Percentiles rank a stretch among this genome's conserved stretches.
phyloP scores from a whole-genome alignment of 2,797 vertebrate species.

The Microcaecilia unicolor region DNA sequence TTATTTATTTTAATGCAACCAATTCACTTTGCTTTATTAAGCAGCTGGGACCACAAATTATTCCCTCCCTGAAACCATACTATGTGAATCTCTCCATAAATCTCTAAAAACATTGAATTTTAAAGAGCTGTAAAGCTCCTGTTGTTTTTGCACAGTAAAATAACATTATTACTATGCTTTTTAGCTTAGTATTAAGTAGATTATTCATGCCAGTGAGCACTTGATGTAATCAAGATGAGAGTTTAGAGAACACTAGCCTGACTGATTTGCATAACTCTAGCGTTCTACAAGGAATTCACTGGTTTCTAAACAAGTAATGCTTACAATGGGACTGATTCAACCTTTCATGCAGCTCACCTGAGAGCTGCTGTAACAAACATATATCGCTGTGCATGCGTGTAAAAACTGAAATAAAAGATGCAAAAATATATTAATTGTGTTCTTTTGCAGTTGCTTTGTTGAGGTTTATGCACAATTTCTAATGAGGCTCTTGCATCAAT shows the following conservation, averaged over 20 bases:
- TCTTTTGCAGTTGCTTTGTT: no score
- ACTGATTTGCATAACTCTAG: slow-evolving; percentile 1
- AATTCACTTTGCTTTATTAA: slow-evolving; percentile 19
- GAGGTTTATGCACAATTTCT: no score
- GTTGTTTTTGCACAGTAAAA: not conserved
- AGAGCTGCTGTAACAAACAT: no score
- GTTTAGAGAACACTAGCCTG: slow-evolving; percentile 1
- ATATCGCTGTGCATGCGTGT: not conserved
- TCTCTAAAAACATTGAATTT: slow-evolving; percentile 11
- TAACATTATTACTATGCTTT: slow-evolving; percentile 13
- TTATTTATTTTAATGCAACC: slow-evolving; percentile 20
- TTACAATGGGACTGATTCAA: not conserved
- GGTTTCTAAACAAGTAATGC: not conserved
- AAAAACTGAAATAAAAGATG: not conserved
- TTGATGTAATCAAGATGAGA: slow-evolving; percentile 16
- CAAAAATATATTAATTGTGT: no score
- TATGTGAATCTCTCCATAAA: slow-evolving; percentile 8
- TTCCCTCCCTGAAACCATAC: slow-evolving; percentile 5
- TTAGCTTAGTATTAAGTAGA: slow-evolving; percentile 6
- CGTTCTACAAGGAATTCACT: not conserved
- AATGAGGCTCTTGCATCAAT: no score
- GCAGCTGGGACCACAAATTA: slow-evolving; percentile 9
- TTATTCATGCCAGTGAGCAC: slow-evolving; percentile 15
- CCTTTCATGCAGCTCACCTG: no score
- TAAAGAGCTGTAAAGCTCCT: slow-evolving; percentile 19